These are phyloP conservation scores for Heliangelus exortis DNA, from an alignment of 2,797 vertebrate species.

Conservation along the genomic window DNA sequence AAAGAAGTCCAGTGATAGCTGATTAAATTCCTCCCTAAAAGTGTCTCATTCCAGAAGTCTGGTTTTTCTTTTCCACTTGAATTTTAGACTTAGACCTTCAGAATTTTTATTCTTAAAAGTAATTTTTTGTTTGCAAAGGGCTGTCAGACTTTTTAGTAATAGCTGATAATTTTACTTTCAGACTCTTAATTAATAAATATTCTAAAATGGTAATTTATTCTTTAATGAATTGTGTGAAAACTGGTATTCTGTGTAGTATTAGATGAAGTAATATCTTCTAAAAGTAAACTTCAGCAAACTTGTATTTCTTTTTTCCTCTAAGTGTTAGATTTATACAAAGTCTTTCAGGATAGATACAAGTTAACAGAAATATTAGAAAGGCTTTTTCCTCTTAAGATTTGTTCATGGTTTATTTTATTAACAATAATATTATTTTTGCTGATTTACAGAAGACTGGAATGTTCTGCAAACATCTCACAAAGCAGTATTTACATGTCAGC, in stretches of 20 bases:
- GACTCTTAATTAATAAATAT: not conserved
- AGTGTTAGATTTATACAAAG: not conserved
- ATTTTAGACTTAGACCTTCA: conserved; percentile 16
- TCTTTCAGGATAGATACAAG: not conserved
- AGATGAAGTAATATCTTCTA: conserved; percentile 24
- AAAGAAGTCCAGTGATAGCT: not conserved
- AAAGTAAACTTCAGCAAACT: not conserved
- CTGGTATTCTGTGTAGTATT: not conserved
- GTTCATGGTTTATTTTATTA: conserved; percentile 12
- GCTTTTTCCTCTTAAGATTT: conserved; percentile 5
- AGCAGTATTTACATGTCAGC: conserved; percentile 36
- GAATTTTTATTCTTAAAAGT: conserved; percentile 23
- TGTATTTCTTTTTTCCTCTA: conserved; percentile 3
- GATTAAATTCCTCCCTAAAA: not conserved
- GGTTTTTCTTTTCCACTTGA: not conserved
- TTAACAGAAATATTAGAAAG: conserved; percentile 19
- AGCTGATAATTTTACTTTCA: not conserved
- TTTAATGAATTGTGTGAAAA: not conserved
- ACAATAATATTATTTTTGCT: conserved; percentile 32
- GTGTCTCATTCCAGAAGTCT: conserved; percentile 3
- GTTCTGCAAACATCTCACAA: conserved; percentile 22
- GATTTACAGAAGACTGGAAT: conserved; percentile 34
- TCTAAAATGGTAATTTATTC: not conserved
- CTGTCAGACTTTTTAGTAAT: conserved; percentile 15
- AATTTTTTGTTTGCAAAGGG: not conserved